Evolutionary conservation across 2,113 vertebrate genomes (phyloP).

Genomic region (Axis porcinus): DNA sequence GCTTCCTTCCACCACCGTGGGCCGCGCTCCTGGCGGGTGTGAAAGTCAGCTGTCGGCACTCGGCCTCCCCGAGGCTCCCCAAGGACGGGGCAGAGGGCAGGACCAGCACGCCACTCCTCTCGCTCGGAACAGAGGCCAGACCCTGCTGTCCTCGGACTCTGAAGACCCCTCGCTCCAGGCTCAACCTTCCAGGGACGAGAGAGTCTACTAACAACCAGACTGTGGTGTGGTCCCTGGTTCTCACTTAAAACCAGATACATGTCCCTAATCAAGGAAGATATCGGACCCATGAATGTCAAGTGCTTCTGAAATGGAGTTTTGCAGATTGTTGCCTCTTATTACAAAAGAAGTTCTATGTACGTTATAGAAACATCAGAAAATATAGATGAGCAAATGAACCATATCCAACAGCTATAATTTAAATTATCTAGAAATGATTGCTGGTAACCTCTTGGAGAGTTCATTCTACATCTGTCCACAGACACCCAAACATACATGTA

Average conservation of each 20-base stretch:
- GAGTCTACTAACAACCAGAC: not conserved
- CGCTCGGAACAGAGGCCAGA: not conserved
- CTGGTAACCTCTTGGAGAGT: not conserved
- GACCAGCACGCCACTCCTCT: not conserved
- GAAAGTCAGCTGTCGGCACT: not conserved
- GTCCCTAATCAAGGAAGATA: not conserved
- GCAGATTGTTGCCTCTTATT: not conserved
- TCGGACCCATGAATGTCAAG: not conserved
- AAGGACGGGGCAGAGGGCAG: not conserved
- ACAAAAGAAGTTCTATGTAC: not conserved
- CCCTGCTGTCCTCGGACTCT: accelerated
- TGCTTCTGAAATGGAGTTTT: not conserved
- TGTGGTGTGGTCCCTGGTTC: not conserved
- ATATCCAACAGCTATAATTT: not conserved
- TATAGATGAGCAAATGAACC: not conserved
- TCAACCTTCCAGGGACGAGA: not conserved
- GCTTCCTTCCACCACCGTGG: not conserved
- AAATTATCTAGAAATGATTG: not conserved
- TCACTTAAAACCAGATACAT: not conserved
- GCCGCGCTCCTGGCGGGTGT: not conserved
- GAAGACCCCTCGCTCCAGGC: not conserved
- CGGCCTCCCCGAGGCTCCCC: not conserved
- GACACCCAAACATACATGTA: not conserved
- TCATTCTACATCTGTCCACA: not conserved
- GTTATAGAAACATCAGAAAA: not conserved